Evolutionary conservation across 1,140 invertebrate species (phyloP), one percentile per base, ranked within the genome.

Genomic region (Bombus ignitus): DNA sequence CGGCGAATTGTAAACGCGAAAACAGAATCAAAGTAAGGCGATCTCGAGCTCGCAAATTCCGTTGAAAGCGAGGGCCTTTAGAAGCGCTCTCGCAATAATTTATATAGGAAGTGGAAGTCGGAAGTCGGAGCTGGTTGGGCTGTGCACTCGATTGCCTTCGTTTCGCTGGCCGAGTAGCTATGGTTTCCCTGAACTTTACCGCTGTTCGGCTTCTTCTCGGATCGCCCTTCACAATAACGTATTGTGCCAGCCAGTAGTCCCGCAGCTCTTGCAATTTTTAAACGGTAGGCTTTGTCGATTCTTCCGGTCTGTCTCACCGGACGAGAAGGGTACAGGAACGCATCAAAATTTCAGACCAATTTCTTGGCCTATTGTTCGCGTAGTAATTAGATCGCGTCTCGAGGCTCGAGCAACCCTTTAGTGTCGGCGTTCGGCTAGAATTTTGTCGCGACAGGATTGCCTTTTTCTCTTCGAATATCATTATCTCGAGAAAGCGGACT

Each of bases 171-270:
- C 47, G 13, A 44, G 28, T 32, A 18, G n/a, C 28, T 81, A 73
- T 28, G 80, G 80, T 73, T 81, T 73, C 80, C 70, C 22, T 72
- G 39, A 62, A 73, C 71, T 72, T 81, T n/a, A 71, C 32, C 37
- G 44, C 57, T 53, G 32, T 57, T 53, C 39, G 66, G 78, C 44
- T 71, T 81, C 47, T 53, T 57, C 39, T 9, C 4, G 18, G 25
- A 32, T 71, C 37, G 25, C 18, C 78, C 44, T 18, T 44, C 13
- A 10, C 65, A n/a, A 68, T 53, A 70, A 18, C 42, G 22, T 25
- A 77, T 65, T 65, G 59, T 42, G 59, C 37, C 28, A 5, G 39
- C 2, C 6, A 44, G 28, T 62, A 28, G 62, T 47, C 57, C 25
- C 4, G 44, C 4, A 9, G 28, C 22, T 47, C 25, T 15, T 57